Conservation (phyloP, 2,888 invertebrate species). For the Cecidostiba fungosa region DNA sequence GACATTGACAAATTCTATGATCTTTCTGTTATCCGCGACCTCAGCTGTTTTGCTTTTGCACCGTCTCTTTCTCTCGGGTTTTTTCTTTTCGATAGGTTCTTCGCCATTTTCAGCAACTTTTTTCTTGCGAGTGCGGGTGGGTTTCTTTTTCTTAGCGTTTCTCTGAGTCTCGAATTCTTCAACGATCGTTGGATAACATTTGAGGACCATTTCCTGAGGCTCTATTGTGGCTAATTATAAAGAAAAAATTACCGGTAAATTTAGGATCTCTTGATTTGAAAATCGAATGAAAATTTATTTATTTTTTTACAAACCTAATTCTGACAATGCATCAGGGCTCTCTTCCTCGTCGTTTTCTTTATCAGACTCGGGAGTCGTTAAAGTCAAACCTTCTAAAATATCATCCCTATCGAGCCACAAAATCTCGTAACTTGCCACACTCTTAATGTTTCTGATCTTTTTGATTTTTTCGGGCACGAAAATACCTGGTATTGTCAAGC, state of each 20-base stretch:
- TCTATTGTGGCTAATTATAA: slow-evolving; percentile 84
- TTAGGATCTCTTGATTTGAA: neutral
- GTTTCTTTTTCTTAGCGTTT: slow-evolving; percentile 79
- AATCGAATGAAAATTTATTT: slow-evolving; percentile 38
- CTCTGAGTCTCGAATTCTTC: slow-evolving; percentile 83
- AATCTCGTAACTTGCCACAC: slow-evolving; percentile 87
- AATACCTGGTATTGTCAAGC: slow-evolving; percentile 69
- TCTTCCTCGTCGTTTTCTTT: slow-evolving; percentile 65
- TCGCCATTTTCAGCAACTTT: slow-evolving; percentile 64
- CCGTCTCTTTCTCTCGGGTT: slow-evolving; percentile 56
- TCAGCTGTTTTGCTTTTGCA: slow-evolving; percentile 69
- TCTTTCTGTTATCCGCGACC: slow-evolving; percentile 69
- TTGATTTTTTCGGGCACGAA: slow-evolving; percentile 82
- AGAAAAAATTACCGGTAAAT: slow-evolving; percentile 69
- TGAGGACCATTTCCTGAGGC: slow-evolving; percentile 84
- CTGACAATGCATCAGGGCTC: slow-evolving; percentile 38
- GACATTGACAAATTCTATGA: slow-evolving; percentile 47
- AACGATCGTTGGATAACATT: slow-evolving; percentile 85
- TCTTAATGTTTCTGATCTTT: slow-evolving; percentile 82
- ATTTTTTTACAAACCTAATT: slow-evolving; percentile 50
- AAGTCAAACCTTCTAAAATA: slow-evolving; percentile 82
- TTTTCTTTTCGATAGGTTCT: slow-evolving; percentile 60
- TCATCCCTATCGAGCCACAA: slow-evolving; percentile 85
- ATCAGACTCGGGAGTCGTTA: slow-evolving; percentile 65
- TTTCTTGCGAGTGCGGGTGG: slow-evolving; percentile 68